Evolutionary conservation across 2,888 invertebrate genomes (phyloP).

Genomic region (Pegoplata infirma): DNA sequence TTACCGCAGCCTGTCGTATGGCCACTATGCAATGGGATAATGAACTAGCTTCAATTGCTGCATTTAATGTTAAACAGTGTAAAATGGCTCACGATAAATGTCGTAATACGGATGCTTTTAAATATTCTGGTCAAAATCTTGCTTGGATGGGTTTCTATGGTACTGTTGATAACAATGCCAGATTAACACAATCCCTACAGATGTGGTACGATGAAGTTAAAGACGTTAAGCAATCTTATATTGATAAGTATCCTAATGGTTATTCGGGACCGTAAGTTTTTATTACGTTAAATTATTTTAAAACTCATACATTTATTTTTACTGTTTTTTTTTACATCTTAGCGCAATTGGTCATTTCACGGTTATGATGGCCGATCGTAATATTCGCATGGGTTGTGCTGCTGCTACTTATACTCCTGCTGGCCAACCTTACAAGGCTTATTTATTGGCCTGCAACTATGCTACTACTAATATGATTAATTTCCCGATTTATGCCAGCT

Average conservation of each 20-base stretch:
- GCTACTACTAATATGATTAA: slow-evolving; percentile 67
- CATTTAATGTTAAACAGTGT: slow-evolving; percentile 69
- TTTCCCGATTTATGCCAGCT: slow-evolving; percentile 67
- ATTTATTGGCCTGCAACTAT: slow-evolving; percentile 70
- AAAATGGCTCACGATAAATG: slow-evolving; percentile 69
- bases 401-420: slow-evolving; percentile 65
- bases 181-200: slow-evolving; percentile 59
- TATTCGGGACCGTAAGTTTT: slow-evolving; percentile 51
- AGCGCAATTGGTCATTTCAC: slow-evolving; percentile 75
- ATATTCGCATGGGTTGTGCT: slow-evolving; percentile 73
- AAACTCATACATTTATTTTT: neutral
- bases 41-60: slow-evolving; percentile 71
- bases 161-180: slow-evolving; percentile 7
- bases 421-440: slow-evolving; percentile 48
- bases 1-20: slow-evolving; percentile 69
- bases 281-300: slow-evolving; percentile 7
- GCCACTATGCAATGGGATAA: slow-evolving; percentile 71
- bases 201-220: slow-evolving; percentile 69
- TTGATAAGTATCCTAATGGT: slow-evolving; percentile 62
- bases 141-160: slow-evolving; percentile 61
- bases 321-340: slow-evolving; percentile 55
- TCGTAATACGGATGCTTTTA: slow-evolving; percentile 68
- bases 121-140: slow-evolving; percentile 71
- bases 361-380: slow-evolving; percentile 71
- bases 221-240: slow-evolving; percentile 22